These are phyloP conservation scores for Unio pictorum DNA, from an alignment of 2,888 invertebrate genomes.

Conservation along the genomic window DNA sequence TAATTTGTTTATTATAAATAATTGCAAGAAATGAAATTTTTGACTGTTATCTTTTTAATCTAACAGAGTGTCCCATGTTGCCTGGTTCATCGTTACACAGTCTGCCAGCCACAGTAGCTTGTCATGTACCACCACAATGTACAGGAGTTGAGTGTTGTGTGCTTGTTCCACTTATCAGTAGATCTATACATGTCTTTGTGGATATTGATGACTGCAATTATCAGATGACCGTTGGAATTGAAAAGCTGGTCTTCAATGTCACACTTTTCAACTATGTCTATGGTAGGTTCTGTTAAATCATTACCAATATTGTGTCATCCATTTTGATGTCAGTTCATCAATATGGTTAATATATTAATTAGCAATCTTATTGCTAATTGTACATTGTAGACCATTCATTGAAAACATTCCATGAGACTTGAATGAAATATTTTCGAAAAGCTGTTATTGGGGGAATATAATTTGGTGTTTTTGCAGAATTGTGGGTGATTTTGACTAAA, in stretches of 20 bases:
- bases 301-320: background rate
- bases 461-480: background rate
- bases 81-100: background rate
- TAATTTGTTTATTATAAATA: background rate
- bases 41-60: background rate
- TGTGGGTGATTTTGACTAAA: background rate
- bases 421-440: no score
- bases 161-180: constrained; percentile 2
- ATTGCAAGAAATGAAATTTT: background rate
- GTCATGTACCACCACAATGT: constrained; percentile 7
- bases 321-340: no score
- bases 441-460: background rate
- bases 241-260: constrained; percentile 10
- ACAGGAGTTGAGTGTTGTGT: constrained; percentile 13
- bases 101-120: constrained; percentile 6
- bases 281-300: constrained; percentile 4
- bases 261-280: constrained; percentile 10
- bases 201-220: constrained; percentile 16
- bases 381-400: no score
- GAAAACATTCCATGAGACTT: no score
- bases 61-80: constrained; percentile 7
- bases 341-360: background rate
- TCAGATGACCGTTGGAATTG: constrained; percentile 15
- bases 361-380: no score
- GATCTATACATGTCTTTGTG: constrained; percentile 6